Conservation (phyloP, 2,888 invertebrate species). For the Plebejus argus region DNA sequence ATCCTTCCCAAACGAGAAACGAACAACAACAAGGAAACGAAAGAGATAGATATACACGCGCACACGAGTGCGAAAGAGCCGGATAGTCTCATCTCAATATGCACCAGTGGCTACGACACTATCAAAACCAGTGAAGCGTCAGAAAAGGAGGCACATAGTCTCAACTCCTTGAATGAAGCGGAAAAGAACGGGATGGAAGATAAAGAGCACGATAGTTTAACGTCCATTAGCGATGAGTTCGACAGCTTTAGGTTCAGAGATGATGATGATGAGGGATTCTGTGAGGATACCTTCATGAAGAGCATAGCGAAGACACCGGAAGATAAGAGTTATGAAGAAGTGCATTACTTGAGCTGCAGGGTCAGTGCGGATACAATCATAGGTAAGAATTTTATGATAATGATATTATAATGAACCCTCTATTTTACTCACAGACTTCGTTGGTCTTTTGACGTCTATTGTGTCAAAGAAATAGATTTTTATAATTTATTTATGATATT, state of each 20-base stretch:
- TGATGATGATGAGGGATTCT: conserved; percentile 68
- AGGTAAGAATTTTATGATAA: conserved; percentile 51
- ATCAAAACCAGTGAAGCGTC: conserved; percentile 59
- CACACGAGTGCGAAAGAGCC: conserved; percentile 55
- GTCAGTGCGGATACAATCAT: conserved; percentile 67
- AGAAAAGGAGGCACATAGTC: conserved; percentile 63
- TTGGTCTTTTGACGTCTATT: no score
- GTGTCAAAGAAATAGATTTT: no score
- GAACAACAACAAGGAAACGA: conserved; percentile 63
- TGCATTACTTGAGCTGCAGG: conserved; percentile 60
- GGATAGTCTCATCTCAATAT: conserved; percentile 69
- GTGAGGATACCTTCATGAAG: conserved; percentile 71
- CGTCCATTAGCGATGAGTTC: conserved; percentile 88
- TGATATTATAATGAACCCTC: no score
- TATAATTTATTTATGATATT: no score
- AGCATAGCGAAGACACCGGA: conserved; percentile 64
- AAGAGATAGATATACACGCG: conserved; percentile 56
- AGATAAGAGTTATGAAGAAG: conserved; percentile 59
- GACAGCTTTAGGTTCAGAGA: conserved; percentile 86
- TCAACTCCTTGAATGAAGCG: conserved; percentile 62
- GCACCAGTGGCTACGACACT: conserved; percentile 73
- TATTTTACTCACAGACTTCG: no score
- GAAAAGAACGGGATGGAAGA: conserved; percentile 44
- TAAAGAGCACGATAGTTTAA: conserved; percentile 81
- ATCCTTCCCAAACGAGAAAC: conserved; percentile 64